Percentiles rank a stretch among this genome's conserved stretches.
Evolutionary conservation across 2,797 vertebrate species (phyloP).

Genomic region (Ctenosaura bakeri): DNA sequence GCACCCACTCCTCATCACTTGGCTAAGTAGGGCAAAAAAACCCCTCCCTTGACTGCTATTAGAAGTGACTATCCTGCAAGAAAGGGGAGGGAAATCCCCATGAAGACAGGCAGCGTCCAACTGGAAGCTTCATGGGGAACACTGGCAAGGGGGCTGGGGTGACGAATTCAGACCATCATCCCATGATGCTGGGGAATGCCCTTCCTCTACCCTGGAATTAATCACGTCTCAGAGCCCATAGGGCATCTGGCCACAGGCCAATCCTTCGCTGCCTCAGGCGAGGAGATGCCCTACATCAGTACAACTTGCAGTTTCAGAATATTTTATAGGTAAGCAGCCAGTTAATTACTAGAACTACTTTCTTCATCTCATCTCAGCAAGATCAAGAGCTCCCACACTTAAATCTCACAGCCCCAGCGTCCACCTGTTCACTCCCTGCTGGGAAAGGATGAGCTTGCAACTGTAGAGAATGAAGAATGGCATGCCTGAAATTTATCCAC

Average conservation of each 20-base stretch:
- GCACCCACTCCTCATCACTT: slow-evolving; percentile 18
- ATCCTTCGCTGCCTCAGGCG: not conserved
- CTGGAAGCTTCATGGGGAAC: not conserved
- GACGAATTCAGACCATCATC: not conserved
- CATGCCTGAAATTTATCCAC: not conserved
- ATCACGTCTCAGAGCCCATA: not conserved
- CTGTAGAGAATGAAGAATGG: not conserved
- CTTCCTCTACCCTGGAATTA: not conserved
- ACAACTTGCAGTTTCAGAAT: not conserved
- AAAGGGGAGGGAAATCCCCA: not conserved
- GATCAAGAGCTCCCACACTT: not conserved
- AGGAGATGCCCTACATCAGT: not conserved
- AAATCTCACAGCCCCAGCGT: not conserved
- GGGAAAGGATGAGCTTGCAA: not conserved
- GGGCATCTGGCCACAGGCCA: not conserved
- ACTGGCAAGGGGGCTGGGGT: not conserved
- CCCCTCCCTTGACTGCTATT: not conserved
- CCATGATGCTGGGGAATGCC: slow-evolving; percentile 12
- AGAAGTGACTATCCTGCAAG: not conserved
- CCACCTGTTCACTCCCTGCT: not conserved
- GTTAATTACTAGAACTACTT: not conserved
- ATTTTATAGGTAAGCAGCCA: not conserved
- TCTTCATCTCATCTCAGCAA: not conserved
- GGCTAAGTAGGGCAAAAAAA: not conserved
- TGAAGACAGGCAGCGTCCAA: not conserved